phyloP scores from a whole-genome alignment of 37 sponge, comb jelly and placozoan genomes.

The Lycopodina hypogea region DNA sequence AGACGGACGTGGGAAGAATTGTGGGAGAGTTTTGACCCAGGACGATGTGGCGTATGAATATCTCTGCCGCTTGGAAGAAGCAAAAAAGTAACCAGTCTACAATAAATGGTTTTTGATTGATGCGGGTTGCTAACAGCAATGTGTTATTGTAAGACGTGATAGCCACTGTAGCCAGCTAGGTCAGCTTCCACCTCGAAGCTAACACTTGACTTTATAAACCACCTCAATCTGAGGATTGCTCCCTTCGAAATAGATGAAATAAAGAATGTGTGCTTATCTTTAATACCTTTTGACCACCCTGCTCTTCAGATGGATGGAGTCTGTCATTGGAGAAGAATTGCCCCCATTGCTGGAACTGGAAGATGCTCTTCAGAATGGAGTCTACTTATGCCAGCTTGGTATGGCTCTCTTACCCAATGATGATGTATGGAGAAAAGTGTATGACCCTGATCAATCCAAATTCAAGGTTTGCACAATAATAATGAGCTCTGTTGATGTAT shows the following conservation, averaged over 20 bases:
- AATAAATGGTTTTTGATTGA: not conserved
- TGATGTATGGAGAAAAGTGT: constrained; percentile 66
- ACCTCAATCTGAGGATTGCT: too few relatives aligned
- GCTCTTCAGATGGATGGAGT: constrained; percentile 72
- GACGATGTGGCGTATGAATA: constrained; percentile 63
- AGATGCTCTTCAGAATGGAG: constrained; percentile 62
- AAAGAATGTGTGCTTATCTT: too few relatives aligned
- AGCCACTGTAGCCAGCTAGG: too few relatives aligned
- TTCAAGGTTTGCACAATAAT: constrained; percentile 64
- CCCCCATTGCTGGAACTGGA: constrained; percentile 68
- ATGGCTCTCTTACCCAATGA: constrained; percentile 62
- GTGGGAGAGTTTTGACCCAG: not conserved
- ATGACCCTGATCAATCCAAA: constrained; percentile 63
- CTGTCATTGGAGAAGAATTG: constrained; percentile 30
- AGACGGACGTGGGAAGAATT: not conserved
- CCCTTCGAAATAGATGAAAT: too few relatives aligned
- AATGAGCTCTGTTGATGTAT: too few relatives aligned
- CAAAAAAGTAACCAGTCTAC: constrained; percentile 57
- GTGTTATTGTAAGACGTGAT: too few relatives aligned
- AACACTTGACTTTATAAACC: too few relatives aligned
- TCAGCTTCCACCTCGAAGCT: too few relatives aligned
- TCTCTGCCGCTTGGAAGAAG: constrained; percentile 73
- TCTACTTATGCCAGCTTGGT: constrained; percentile 69
- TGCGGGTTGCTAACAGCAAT: not conserved
- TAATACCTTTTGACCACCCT: too few relatives aligned